Percentiles rank a stretch among this genome's conserved stretches.
These are phyloP conservation scores for Danionella cerebrum DNA, from an alignment of 2,113 vertebrate species.

Conservation along the genomic window DNA sequence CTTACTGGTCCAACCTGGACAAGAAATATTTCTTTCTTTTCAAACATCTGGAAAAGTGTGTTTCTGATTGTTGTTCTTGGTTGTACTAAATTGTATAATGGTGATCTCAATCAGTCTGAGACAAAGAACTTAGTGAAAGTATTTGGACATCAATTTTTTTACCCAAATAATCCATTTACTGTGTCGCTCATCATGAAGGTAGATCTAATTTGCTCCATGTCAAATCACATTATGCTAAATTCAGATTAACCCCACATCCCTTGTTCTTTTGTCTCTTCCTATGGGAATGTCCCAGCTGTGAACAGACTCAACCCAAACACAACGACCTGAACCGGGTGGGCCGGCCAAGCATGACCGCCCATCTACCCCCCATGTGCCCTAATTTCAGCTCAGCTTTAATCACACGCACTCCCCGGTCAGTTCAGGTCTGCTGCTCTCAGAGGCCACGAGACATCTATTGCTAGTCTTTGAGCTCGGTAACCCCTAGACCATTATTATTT, in stretches of 20 bases:
- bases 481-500: too few species aligned
- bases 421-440: slow-evolving; percentile 23
- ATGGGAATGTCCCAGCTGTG: slow-evolving; percentile 41
- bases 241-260: slow-evolving; percentile 5
- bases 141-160: too few species aligned
- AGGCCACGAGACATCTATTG: background rate
- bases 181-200: background rate
- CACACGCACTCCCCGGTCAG: slow-evolving; percentile 17
- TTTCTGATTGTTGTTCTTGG: too few species aligned
- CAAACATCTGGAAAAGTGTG: too few species aligned
- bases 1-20: too few species aligned
- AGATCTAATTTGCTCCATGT: background rate
- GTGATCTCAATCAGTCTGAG: too few species aligned
- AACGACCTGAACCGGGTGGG: slow-evolving; percentile 11
- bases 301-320: background rate
- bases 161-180: too few species aligned
- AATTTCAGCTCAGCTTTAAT: slow-evolving; percentile 35
- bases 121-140: too few species aligned
- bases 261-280: slow-evolving; percentile 28
- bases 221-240: slow-evolving; percentile 12
- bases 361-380: slow-evolving; percentile 7
- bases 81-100: too few species aligned
- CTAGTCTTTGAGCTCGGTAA: too few species aligned
- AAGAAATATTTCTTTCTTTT: too few species aligned
- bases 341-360: background rate